Evolutionary conservation across 2,888 invertebrate species (phyloP).

Genomic region (Diarsia rubi): DNA sequence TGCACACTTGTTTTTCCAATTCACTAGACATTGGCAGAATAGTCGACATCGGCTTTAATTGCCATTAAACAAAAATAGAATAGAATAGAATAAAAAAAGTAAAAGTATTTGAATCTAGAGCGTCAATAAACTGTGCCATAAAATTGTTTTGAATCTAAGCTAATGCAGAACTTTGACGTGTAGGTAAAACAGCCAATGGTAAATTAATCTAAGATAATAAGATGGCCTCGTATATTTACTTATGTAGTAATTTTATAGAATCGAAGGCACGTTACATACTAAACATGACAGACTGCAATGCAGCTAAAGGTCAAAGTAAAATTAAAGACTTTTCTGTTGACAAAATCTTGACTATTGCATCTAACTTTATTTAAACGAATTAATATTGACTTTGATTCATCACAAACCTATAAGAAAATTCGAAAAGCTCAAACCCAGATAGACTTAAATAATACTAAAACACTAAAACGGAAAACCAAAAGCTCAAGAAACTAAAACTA

Average conservation of each 20-base stretch:
- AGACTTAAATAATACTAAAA: neutral
- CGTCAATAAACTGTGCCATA: neutral
- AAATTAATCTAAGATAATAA: slow-evolving; percentile 38
- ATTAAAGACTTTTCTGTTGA: neutral
- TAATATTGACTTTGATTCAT: too few relatives aligned
- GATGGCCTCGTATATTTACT: neutral
- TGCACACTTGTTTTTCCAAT: too few relatives aligned
- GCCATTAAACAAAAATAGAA: too few relatives aligned
- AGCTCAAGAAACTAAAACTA: slow-evolving; percentile 25
- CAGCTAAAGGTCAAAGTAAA: neutral
- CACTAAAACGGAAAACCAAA: slow-evolving; percentile 4
- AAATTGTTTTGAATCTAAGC: neutral
- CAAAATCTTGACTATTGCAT: neutral
- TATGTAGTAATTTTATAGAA: slow-evolving; percentile 16
- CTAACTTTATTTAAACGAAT: neutral
- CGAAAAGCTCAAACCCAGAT: neutral
- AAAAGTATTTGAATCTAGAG: slow-evolving; percentile 31
- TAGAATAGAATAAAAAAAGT: too few relatives aligned
- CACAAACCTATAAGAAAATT: neutral
- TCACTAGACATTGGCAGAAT: too few relatives aligned
- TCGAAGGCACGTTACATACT: slow-evolving; percentile 5
- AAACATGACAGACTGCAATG: neutral
- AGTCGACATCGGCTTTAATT: too few relatives aligned
- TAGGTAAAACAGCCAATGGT: slow-evolving; percentile 19
- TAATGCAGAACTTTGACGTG: neutral